Evolutionary conservation across 2,888 invertebrate species (phyloP).

Genomic region (Clistopyga incitator): DNA sequence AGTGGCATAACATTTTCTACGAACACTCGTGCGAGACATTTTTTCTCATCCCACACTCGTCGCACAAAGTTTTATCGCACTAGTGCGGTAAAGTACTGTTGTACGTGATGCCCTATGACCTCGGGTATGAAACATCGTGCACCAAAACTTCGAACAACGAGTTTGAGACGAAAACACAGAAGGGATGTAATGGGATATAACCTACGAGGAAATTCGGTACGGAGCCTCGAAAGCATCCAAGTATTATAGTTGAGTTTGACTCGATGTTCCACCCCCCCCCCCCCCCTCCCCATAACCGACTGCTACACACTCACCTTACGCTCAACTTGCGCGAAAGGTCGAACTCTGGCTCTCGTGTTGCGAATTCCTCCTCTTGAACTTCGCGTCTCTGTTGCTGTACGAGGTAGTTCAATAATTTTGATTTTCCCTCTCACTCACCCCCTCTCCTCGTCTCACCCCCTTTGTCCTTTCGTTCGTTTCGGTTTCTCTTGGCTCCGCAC

Average conservation of each 20-base stretch:
- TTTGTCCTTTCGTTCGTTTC: constrained; percentile 12
- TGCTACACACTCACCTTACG: constrained; percentile 56
- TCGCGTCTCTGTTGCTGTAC: constrained; percentile 20
- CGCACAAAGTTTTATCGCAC: too few relatives aligned
- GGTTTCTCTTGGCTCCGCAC: neutral
- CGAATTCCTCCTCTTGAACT: constrained; percentile 28
- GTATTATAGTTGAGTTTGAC: constrained; percentile 11
- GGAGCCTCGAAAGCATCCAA: constrained; percentile 14
- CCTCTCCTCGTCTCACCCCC: neutral
- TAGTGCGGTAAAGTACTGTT: too few relatives aligned
- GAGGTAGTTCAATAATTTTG: constrained; percentile 60
- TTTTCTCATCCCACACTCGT: too few relatives aligned
- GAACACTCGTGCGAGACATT: too few relatives aligned
- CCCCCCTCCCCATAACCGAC: constrained; percentile 24
- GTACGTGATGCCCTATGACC: too few relatives aligned
- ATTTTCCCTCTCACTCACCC: neutral
- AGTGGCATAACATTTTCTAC: too few relatives aligned
- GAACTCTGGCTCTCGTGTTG: constrained; percentile 59
- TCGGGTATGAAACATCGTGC: neutral
- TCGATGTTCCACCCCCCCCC: neutral
- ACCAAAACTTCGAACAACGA: constrained; percentile 39
- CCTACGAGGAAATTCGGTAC: constrained; percentile 32
- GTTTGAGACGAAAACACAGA: constrained; percentile 47
- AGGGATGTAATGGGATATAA: constrained; percentile 49
- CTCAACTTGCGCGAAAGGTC: constrained; percentile 62